phyloP scores from a whole-genome alignment of 2,888 invertebrate genomes.

The Diarsia dahlii region DNA sequence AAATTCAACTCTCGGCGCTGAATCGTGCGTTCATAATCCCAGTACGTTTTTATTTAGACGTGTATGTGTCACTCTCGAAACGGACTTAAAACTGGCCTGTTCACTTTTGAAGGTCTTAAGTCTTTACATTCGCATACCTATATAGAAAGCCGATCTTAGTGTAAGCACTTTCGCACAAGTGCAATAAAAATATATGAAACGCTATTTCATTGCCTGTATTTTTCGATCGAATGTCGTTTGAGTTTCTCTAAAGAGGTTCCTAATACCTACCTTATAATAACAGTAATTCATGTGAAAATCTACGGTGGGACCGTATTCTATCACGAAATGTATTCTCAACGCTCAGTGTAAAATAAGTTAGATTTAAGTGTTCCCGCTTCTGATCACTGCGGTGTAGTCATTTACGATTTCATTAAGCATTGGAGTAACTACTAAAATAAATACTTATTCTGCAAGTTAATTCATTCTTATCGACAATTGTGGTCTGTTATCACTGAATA shows the following conservation, averaged over 20 bases:
- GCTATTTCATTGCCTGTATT: not conserved
- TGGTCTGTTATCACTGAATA: not conserved
- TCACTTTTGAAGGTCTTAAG: not conserved
- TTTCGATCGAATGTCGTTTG: not conserved
- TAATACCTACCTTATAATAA: not conserved
- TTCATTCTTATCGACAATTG: not conserved
- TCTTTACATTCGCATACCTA: not conserved
- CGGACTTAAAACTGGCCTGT: not conserved
- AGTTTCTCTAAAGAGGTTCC: not conserved
- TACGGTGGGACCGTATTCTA: not conserved
- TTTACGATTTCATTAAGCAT: not conserved
- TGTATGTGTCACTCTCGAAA: not conserved
- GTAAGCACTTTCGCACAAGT: constrained; percentile 13
- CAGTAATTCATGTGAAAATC: constrained; percentile 12
- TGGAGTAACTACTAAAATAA: not conserved
- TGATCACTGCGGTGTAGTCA: not conserved
- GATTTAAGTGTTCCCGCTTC: constrained; percentile 1
- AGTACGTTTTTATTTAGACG: not conserved
- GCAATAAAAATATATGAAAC: not conserved
- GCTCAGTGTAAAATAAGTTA: constrained; percentile 24
- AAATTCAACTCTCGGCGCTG: not conserved
- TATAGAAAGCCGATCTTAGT: constrained; percentile 1
- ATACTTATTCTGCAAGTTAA: not conserved
- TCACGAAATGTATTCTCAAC: not conserved
- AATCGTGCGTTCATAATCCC: not conserved